Base-by-base conservation (phyloP, 1,140 invertebrate genomes). In the Papilio polytes region DNA sequence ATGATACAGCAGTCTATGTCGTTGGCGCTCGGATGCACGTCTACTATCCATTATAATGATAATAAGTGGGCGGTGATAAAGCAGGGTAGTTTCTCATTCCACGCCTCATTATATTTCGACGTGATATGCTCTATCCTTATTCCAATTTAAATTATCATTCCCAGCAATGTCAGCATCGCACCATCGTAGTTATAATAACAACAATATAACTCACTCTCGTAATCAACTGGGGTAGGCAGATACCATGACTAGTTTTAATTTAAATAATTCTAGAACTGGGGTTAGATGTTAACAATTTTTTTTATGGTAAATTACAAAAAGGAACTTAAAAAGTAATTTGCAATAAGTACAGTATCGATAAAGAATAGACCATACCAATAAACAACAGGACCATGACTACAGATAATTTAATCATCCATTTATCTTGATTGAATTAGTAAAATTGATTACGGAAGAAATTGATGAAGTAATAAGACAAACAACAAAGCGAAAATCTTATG, bases 391-490 rank as follows among this genome's bases (percentile, higher is more conserved):
- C 10, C 12, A 3, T 66, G 10, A 31, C 63, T 13, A 31, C 36
- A 78, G 53, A 59, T 59, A 78, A 78, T 78, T 78, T 78, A 78
- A 20, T 56, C 26, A 78, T 36, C 63, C 36, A 46, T 31, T 66
- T 78, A 46, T 59, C 53, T 53, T 44, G 77, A 66, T 78, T 78
- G 36, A 66, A 78, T 46, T 72, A 74, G 46, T n/a, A 80, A 78
- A 84, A 82, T 70, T 80, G 79, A 80, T 74, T 81, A 81, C 81
- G 83, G 84, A 85, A 88, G 82, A 80, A 83, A 84, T 59, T 79
- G 81, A 86, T 86, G 78, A 81, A 82, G 73, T 85, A 85, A 84
- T 86, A 86, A 82, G 81, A 86, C 84, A 85, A 88, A 84, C 82
- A 85, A 81, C 78, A 82, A 85, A 80, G 79, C 78, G 80, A 79